phyloP scores from a whole-genome alignment of 2,888 invertebrate species.

The Xestia rhomboidea region DNA sequence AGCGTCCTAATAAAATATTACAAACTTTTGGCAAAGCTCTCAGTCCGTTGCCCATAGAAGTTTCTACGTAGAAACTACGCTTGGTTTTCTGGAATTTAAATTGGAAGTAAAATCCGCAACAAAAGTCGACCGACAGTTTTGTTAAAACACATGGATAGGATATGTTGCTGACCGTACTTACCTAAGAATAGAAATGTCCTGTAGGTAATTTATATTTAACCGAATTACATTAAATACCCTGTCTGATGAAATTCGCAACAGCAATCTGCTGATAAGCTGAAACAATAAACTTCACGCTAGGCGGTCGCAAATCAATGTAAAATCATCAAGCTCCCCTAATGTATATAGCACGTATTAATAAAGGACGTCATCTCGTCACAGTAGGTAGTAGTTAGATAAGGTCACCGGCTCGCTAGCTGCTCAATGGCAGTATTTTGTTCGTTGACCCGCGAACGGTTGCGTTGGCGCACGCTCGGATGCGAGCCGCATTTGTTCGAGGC shows the following conservation, averaged over 20 bases:
- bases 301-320: slow-evolving; percentile 54
- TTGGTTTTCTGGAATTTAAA: neutral
- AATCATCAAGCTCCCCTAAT: slow-evolving; percentile 58
- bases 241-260: neutral
- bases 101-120: neutral
- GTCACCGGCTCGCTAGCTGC: slow-evolving; percentile 81
- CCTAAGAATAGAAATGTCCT: neutral
- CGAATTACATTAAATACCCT: neutral
- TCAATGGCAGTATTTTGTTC: slow-evolving; percentile 83
- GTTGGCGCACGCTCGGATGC: slow-evolving; percentile 69
- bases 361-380: slow-evolving; percentile 70
- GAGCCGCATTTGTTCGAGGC: slow-evolving; percentile 37
- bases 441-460: slow-evolving; percentile 82
- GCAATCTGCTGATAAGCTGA: slow-evolving; percentile 1
- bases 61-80: neutral
- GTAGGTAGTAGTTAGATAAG: slow-evolving; percentile 77
- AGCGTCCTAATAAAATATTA: neutral
- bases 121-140: neutral
- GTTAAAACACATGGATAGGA: neutral
- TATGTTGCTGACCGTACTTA: neutral
- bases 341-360: slow-evolving; percentile 65
- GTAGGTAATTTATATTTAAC: neutral
- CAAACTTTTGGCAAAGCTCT: neutral
- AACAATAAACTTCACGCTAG: slow-evolving; percentile 41
- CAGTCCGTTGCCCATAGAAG: neutral